phyloP scores from a whole-genome alignment of 1,140 invertebrate genomes.

The Anastrepha ludens region DNA sequence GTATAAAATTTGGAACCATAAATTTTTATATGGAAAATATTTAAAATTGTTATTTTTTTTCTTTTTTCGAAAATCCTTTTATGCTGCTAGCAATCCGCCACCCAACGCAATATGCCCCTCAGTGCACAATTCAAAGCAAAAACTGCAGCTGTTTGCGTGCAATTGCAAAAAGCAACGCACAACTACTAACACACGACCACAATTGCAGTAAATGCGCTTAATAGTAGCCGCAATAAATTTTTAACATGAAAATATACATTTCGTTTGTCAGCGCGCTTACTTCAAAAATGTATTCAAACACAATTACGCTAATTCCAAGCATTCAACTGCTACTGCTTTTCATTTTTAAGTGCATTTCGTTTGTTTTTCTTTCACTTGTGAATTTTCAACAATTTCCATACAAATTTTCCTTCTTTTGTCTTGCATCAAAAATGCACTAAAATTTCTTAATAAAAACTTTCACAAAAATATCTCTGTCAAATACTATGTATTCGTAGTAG shows the following conservation, averaged over 20 bases:
- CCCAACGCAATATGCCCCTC: too few species aligned
- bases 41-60: too few species aligned
- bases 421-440: slow-evolving; percentile 41
- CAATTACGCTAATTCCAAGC: neutral
- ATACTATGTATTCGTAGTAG: neutral
- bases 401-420: neutral
- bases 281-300: neutral
- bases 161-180: too few species aligned
- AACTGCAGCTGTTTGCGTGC: too few species aligned
- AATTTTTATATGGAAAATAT: too few species aligned
- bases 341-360: slow-evolving; percentile 21
- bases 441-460: slow-evolving; percentile 16
- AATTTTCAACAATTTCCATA: slow-evolving; percentile 20
- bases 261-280: neutral
- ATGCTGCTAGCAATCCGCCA: too few species aligned
- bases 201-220: neutral
- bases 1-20: too few species aligned
- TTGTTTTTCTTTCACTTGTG: neutral
- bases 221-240: neutral
- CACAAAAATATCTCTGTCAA: neutral
- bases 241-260: neutral
- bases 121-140: too few species aligned
- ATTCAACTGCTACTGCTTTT: neutral
- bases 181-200: neutral
- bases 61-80: too few species aligned